Evolutionary conservation across 2,888 invertebrate genomes (phyloP), one percentile per base, ranked within the genome.

Genomic region (Bombylius discolor): DNA sequence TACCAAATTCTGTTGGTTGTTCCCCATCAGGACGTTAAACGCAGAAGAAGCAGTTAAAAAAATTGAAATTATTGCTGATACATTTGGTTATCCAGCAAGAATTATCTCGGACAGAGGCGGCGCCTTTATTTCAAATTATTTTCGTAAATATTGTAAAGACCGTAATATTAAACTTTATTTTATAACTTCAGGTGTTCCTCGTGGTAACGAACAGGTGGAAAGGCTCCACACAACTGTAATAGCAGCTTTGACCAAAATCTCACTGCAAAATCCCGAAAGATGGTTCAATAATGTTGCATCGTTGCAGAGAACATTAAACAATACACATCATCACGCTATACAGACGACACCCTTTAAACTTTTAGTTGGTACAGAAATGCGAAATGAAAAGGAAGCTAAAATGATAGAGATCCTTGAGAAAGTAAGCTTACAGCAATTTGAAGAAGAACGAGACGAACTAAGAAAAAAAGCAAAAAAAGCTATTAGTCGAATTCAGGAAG

Each of bases 261-360:
- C 56, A 5, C 44, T 61, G 32, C 49, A 61, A 1, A 46, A 52
- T 53, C 55, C 59, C 2, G 58, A 60, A 33, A 64, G 67, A 49
- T 70, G 67, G 68, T 66, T 64, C 53, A 61, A 62, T 59, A 13
- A 58, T 51, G 55, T 66, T 7, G 58, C 54, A 31, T 47, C 52
- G 42, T 54, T 66, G 8, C 65, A 65, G 39, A 39, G 58, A 47
- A 54, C 53, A 7, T 42, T 66, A 1, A 65, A 64, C 48, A 58
- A 59, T 13, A 64, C 63, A 1, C 62, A 56, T 52, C 62, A 64
- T 36, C 50, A 56, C 4, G 54, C 61, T 4, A 57, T 58, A 13
- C 23, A 58, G 44, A 62, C 60, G 12, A 58, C 65, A 50, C 63
- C 63, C 9, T 62, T 67, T 56, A 60, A 66, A 52, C 13, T 66